Percentiles rank a stretch among this genome's conserved stretches.
phyloP scores from a whole-genome alignment of 1,140 invertebrate genomes.

The Mesaphorura yosii region DNA sequence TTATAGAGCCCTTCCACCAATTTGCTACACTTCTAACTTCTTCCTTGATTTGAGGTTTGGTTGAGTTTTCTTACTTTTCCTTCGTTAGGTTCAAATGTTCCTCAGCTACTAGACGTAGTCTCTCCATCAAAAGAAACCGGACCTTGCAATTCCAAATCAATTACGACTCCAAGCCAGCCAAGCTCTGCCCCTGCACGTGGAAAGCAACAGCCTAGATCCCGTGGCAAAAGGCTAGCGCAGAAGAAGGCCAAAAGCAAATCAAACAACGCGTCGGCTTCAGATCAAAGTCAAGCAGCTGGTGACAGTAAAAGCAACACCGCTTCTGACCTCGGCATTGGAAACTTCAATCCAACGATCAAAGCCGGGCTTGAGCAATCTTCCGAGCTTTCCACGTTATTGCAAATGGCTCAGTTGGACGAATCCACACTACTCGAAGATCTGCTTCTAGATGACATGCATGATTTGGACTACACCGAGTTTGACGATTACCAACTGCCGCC shows the following conservation, averaged over 20 bases:
- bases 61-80: background rate
- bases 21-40: background rate
- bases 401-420: background rate
- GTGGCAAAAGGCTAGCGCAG: no score
- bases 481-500: background rate
- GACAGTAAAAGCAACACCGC: no score
- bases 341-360: no score
- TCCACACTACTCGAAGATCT: background rate
- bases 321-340: no score
- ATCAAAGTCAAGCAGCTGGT: background rate
- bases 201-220: no score
- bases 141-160: no score
- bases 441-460: background rate
- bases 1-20: background rate
- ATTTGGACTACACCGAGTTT: background rate
- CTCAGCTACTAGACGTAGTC: background rate
- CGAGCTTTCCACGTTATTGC: background rate
- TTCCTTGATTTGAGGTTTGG: background rate
- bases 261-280: no score
- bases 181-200: no score
- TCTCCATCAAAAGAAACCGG: no score
- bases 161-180: no score
- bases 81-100: background rate
- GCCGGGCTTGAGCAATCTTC: background rate
- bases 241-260: no score